These are phyloP conservation scores for Chloroceryle inda DNA, from an alignment of 2,797 vertebrate species.

Conservation along the genomic window DNA sequence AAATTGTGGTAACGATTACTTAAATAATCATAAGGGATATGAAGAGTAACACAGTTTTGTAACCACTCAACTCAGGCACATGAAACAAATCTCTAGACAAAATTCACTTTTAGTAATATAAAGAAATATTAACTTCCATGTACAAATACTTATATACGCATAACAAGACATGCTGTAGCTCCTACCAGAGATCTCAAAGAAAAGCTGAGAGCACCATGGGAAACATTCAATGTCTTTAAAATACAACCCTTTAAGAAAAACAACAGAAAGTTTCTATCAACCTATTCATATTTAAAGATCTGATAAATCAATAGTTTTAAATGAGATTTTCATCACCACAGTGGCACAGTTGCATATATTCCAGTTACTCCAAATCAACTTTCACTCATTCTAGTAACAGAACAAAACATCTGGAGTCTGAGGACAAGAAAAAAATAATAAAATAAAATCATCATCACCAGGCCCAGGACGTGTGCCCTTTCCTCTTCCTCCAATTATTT, in stretches of 20 bases:
- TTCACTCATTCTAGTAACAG: neutral
- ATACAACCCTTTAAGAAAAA: neutral
- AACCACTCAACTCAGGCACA: neutral
- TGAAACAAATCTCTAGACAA: neutral
- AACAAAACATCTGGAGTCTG: neutral
- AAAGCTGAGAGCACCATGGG: neutral
- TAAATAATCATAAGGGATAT: neutral
- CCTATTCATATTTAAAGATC: neutral
- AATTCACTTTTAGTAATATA: neutral
- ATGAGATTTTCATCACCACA: neutral
- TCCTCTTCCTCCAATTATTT: slow-evolving; percentile 46
- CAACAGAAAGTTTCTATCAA: neutral
- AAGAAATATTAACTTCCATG: neutral
- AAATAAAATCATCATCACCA: neutral
- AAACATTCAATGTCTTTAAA: neutral
- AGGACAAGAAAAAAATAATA: neutral
- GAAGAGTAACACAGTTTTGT: neutral
- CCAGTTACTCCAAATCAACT: neutral
- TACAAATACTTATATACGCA: accelerated
- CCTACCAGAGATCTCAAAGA: neutral
- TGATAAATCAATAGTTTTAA: neutral
- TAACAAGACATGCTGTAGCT: neutral
- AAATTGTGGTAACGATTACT: neutral
- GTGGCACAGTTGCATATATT: neutral
- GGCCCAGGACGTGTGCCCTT: neutral